Percentiles rank a stretch among this genome's conserved stretches.
phyloP scores from a whole-genome alignment of 2,113 vertebrate genomes.

The Chamaea fasciata region DNA sequence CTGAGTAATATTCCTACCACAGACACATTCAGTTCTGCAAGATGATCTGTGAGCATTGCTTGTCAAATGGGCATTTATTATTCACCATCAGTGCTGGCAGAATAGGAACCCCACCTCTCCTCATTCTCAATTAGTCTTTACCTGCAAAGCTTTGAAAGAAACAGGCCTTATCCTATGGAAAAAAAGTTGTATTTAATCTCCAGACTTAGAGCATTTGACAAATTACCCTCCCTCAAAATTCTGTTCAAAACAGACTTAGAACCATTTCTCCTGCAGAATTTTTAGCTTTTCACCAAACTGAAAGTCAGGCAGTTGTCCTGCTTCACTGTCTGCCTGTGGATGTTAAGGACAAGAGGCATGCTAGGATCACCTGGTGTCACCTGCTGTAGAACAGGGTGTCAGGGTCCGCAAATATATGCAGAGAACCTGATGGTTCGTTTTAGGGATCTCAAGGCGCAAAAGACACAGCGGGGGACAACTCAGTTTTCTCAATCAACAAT shows the following conservation, averaged over 20 bases:
- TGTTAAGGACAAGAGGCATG: neutral
- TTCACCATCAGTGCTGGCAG: neutral
- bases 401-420: no score
- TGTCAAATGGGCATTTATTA: conserved; percentile 30
- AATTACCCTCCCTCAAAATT: neutral
- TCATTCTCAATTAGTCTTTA: neutral
- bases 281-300: neutral
- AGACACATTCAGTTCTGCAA: neutral
- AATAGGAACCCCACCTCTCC: neutral
- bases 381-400: neutral
- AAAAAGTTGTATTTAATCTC: neutral
- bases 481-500: no score
- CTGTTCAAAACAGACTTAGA: neutral
- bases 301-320: neutral
- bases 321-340: neutral
- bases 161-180: neutral
- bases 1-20: neutral
- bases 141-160: neutral
- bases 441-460: no score
- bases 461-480: no score
- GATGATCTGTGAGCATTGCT: conserved; percentile 16
- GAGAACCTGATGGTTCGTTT: no score
- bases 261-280: neutral
- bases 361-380: neutral
- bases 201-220: neutral